Evolutionary conservation across 2,113 vertebrate species (phyloP).

Genomic region (Terrapene triunguis): DNA sequence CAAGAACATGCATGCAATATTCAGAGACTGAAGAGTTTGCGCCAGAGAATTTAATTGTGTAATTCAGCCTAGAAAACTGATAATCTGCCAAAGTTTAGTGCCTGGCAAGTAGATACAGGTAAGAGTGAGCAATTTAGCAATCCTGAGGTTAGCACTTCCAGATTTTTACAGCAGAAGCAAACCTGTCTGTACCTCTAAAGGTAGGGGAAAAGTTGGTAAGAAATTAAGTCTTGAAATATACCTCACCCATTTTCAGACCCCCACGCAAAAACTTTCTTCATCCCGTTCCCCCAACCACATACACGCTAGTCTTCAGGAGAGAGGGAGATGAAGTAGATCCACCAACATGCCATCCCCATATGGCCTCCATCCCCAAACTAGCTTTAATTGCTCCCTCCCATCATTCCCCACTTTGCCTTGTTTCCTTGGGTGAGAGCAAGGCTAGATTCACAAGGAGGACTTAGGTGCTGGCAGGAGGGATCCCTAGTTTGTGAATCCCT

Average conservation of each 20-base stretch:
- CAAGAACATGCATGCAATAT: not conserved
- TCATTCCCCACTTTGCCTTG: not conserved
- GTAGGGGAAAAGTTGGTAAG: not conserved
- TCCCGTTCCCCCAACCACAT: not conserved
- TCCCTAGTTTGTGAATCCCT: not conserved
- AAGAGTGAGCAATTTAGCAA: not conserved
- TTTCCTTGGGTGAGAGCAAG: not conserved
- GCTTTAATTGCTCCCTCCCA: not conserved
- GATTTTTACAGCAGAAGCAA: not conserved
- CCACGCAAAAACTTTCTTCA: accelerated
- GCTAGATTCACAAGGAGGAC: not conserved
- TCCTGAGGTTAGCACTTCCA: not conserved
- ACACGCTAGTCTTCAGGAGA: not conserved
- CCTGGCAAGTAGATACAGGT: not conserved
- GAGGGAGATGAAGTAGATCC: not conserved
- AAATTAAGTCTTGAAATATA: not conserved
- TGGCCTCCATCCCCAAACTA: not conserved
- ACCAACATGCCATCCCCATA: not conserved
- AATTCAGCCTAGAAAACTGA: not conserved
- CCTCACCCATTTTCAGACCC: not conserved
- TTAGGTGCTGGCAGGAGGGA: not conserved
- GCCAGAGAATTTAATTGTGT: not conserved
- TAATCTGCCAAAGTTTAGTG: not conserved
- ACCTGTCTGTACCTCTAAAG: not conserved
- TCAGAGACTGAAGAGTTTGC: not conserved